Conservation (phyloP, 2,113 vertebrate species). For the Galbula dea region DNA sequence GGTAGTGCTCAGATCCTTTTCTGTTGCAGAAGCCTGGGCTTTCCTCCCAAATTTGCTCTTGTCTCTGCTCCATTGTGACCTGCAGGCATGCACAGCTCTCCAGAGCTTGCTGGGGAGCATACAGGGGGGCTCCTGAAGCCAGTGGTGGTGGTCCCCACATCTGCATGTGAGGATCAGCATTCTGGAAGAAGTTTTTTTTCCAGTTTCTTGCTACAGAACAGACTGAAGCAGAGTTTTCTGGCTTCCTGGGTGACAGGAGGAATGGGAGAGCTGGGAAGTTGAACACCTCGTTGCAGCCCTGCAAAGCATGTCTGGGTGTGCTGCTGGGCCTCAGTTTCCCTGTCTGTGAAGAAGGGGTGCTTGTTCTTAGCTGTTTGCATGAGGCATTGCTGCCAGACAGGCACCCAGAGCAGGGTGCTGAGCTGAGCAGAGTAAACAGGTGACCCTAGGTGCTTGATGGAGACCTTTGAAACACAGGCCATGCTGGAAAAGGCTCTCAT, state of each 20-base stretch:
- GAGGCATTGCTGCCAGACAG: not conserved
- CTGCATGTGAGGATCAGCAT: not conserved
- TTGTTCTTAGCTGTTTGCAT: not conserved
- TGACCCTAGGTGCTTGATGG: not conserved
- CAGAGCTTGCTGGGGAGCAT: not conserved
- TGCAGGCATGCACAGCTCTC: fast-evolving
- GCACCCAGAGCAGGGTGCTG: not conserved
- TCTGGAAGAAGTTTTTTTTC: not conserved
- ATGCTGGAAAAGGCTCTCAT: not conserved
- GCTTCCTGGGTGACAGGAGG: not conserved
- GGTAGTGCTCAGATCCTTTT: not conserved
- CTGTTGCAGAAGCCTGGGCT: not conserved
- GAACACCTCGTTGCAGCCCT: not conserved
- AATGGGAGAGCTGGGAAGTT: not conserved
- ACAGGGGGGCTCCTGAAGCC: not conserved
- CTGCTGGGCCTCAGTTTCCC: not conserved
- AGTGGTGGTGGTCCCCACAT: not conserved
- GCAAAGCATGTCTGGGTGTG: not conserved
- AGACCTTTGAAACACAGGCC: not conserved
- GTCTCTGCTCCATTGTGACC: not conserved
- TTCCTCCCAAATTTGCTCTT: not conserved
- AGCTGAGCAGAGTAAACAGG: not conserved
- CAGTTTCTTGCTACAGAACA: not conserved
- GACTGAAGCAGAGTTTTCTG: not conserved
- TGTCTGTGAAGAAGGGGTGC: not conserved